Evolutionary conservation across 2,113 vertebrate species (phyloP), one percentile per base, ranked within the genome.

Genomic region (Megaptera novaeangliae): DNA sequence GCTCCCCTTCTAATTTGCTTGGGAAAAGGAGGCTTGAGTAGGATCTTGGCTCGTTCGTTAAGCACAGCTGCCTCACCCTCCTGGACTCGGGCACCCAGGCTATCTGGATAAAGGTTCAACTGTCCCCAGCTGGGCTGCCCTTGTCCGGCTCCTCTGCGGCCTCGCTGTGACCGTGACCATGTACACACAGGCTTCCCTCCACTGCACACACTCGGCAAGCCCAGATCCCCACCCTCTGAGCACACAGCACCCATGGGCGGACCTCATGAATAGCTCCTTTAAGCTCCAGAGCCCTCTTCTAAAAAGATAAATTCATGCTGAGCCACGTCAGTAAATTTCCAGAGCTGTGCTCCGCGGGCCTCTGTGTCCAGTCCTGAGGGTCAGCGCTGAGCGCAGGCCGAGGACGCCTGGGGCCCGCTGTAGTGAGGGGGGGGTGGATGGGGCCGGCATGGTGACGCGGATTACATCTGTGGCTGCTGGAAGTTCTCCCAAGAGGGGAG

Each of bases 181-280:
- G 59, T 23, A 8, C 11, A 12, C 88, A 29, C 1, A 12, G 8
- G 13, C 68, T 91, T 46, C 52, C 59, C 27, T 66, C n/a, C 2
- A 3, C 6, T 27, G 13, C 7, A 13, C 21, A 14, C 25, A 9
- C 29, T 7, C 1, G 41, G 10, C 8, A 46, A 3, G 2, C 84
- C 89, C 41, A 23, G 91, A 25, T 27, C 15, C 80, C 55, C 36
- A 57, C 74, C 64, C 84, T 80, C 74, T 13, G 36, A n/a, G 77
- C 52, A 66, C 41, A 41, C 17, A 31, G 39, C 23, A 1, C 31
- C 27, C 72, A 52, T 52, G 25, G 34, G 34, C 49, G 61, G 75
- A 7, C 17, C 41, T 69, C 13, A 36, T 97, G 93, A 97, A 97
- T 93, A 88, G 57, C 57, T 93, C 72, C 77, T 93, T 97, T 83